Conservation (phyloP, 2,797 vertebrate species). For the Mareca strepera region DNA sequence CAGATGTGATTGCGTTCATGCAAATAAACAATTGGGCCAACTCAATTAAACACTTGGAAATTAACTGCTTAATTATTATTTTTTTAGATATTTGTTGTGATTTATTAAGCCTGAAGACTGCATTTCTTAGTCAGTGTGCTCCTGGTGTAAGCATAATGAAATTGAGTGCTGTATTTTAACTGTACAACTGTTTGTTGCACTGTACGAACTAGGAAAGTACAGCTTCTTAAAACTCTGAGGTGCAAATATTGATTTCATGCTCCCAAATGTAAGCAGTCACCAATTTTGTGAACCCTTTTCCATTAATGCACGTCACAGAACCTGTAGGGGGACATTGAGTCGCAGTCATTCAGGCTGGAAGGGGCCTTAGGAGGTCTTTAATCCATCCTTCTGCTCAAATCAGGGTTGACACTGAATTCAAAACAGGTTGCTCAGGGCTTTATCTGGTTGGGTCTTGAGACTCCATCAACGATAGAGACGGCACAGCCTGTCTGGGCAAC, state of each 20-base stretch:
- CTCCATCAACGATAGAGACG: background rate
- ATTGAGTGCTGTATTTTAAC: background rate
- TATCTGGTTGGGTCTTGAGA: background rate
- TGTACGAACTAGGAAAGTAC: background rate
- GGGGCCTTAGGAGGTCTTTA: background rate
- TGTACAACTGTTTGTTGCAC: background rate
- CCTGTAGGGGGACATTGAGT: background rate
- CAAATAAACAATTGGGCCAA: background rate
- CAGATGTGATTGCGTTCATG: background rate
- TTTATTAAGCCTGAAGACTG: conserved; percentile 19
- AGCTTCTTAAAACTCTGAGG: background rate
- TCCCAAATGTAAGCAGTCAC: background rate
- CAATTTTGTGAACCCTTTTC: background rate
- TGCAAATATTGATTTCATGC: background rate
- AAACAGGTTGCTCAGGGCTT: background rate
- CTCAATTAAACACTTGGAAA: background rate
- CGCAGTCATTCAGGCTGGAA: background rate
- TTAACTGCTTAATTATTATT: background rate
- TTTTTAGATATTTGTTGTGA: background rate
- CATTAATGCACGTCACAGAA: background rate
- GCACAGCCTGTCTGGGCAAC: background rate
- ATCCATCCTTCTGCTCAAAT: background rate
- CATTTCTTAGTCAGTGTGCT: background rate
- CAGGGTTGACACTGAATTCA: background rate
- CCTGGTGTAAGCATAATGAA: background rate